phyloP scores from a whole-genome alignment of 2,113 vertebrate genomes.

The Protomyctophum bolini region DNA sequence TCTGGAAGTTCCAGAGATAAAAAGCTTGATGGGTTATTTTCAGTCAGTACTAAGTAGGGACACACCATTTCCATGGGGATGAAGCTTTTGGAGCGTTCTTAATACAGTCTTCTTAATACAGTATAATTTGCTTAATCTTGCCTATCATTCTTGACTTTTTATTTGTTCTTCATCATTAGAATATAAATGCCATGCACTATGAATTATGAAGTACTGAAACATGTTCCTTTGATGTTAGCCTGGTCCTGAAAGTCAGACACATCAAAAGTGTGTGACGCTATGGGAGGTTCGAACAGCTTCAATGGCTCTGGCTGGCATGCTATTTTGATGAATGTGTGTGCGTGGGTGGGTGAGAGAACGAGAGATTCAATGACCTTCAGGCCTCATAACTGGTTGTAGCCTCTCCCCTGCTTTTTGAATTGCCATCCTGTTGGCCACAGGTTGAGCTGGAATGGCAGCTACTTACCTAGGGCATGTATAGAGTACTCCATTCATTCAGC shows the following conservation, averaged over 20 bases:
- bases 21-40: too few species aligned
- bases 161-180: too few species aligned
- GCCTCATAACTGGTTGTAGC: constrained; percentile 44
- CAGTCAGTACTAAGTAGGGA: too few species aligned
- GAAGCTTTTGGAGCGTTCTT: too few species aligned
- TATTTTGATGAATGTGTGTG: constrained; percentile 20
- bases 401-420: not conserved
- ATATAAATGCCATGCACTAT: too few species aligned
- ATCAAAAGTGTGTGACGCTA: constrained; percentile 1
- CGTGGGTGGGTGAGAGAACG: not conserved
- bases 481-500: constrained; percentile 51
- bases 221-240: too few species aligned
- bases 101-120: too few species aligned
- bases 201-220: too few species aligned
- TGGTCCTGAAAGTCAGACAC: constrained; percentile 3
- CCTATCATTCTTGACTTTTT: too few species aligned
- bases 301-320: not conserved
- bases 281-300: not conserved
- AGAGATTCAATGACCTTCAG: constrained; percentile 24
- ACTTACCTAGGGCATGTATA: not conserved
- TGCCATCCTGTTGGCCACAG: not conserved
- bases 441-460: constrained; percentile 32
- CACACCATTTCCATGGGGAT: too few species aligned
- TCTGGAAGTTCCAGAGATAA: too few species aligned
- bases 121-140: too few species aligned